Percentiles rank a stretch among this genome's conserved stretches.
Conservation (phyloP, 2,888 invertebrate genomes). For the Stenotaenia linearis region DNA sequence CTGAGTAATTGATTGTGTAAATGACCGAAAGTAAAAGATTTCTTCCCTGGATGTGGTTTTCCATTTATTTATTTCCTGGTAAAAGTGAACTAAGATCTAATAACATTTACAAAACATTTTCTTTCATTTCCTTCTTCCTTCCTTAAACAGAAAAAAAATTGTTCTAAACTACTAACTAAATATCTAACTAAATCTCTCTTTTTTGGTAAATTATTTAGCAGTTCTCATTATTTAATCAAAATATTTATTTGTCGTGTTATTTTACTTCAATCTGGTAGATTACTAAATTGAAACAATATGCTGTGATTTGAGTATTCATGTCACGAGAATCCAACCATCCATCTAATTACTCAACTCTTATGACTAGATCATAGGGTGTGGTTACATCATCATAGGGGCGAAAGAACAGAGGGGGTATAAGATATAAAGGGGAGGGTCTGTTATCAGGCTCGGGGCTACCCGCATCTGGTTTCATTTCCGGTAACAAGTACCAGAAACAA, state of each 20-base stretch:
- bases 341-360: not conserved
- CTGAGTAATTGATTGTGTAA: not conserved
- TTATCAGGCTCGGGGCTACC: slow-evolving; percentile 13
- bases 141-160: too few relatives aligned
- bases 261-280: not conserved
- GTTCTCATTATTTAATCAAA: too few relatives aligned
- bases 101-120: too few relatives aligned
- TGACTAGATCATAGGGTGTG: not conserved
- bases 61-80: too few relatives aligned
- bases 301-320: not conserved
- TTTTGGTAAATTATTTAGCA: too few relatives aligned
- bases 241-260: not conserved
- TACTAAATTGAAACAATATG: not conserved
- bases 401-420: not conserved
- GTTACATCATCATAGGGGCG: not conserved
- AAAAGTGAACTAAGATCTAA: too few relatives aligned
- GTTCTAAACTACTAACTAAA: too few relatives aligned
- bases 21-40: not conserved
- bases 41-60: not conserved
- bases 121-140: too few relatives aligned
- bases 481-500: not conserved
- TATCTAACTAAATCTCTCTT: too few relatives aligned
- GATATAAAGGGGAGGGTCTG: not conserved
- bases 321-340: not conserved
- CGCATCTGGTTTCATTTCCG: slow-evolving; percentile 28